Conservation (phyloP, 2,888 invertebrate species). For the Drosophila demipolita region DNA sequence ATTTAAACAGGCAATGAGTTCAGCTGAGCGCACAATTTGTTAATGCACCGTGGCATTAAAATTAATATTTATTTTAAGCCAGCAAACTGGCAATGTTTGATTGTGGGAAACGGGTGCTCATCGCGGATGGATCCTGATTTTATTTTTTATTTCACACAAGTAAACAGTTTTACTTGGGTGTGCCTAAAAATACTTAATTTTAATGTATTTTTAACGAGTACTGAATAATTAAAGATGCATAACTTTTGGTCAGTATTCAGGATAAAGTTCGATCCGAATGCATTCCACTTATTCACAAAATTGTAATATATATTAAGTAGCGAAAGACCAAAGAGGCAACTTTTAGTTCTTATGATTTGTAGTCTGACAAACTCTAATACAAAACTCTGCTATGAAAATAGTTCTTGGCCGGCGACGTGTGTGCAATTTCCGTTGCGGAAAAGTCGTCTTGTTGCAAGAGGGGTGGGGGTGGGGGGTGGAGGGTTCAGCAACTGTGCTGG, state of each 20-base stretch:
- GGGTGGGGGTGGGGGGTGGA: not conserved
- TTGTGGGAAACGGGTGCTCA: constrained; percentile 3
- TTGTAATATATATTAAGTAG: not conserved
- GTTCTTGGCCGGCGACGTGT: constrained; percentile 59
- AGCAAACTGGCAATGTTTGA: constrained; percentile 16
- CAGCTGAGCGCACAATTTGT: constrained; percentile 47
- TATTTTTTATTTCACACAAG: not conserved
- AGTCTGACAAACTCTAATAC: constrained; percentile 14
- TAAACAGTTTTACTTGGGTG: not conserved
- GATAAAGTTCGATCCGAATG: not conserved
- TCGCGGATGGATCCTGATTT: not conserved
- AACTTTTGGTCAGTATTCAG: not conserved
- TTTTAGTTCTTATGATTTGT: constrained; percentile 29
- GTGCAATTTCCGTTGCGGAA: constrained; percentile 70
- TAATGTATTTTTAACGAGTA: not conserved
- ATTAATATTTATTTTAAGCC: constrained; percentile 61
- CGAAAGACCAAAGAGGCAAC: not conserved
- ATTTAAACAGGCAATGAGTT: constrained; percentile 35
- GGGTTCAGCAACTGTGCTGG: constrained; percentile 46
- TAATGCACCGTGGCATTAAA: constrained; percentile 52
- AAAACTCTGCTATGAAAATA: constrained; percentile 29
- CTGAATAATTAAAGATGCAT: not conserved
- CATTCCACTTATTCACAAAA: not conserved
- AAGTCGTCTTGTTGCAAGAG: constrained; percentile 14
- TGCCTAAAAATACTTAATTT: not conserved